Base-by-base conservation (phyloP, 2,113 vertebrate genomes). In the Catagonus wagneri region DNA sequence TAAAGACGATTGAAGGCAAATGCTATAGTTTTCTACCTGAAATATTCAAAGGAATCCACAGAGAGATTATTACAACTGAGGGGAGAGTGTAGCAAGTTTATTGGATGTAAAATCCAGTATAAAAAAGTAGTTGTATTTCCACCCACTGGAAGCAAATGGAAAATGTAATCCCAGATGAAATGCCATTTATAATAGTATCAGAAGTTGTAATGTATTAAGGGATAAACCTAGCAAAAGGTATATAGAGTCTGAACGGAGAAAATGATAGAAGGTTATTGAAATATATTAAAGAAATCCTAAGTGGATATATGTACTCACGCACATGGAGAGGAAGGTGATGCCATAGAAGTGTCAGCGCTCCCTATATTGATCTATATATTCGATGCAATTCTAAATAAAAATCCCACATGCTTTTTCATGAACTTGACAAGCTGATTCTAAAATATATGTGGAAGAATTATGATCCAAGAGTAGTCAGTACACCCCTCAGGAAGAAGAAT, bases 111-210 rank as follows among this genome's bases (percentile, higher is more conserved):
- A 29, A 80, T 87, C n/a, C 50, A 94, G 22, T 66, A 84, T 84
- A 61, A 87, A 94, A 93, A 72, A 56, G 58, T 83, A 79, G 50
- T 74, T 89, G 52, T 7, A 80, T 91, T 88, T 93, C 54, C 27
- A 66, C 1, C 36, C 39, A 93, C 27, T 61, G 19, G 19, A 93
- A 95, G n/a, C n/a, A 88, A 84, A 88, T 12, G 63, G 44, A 86
- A 94, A 68, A 84, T 91, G 54, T 84, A 89, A 78, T 85, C 3
- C 8, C 52, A 89, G 94, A 89, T 74, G 75, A 91, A 83, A 78
- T 61, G 32, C 15, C 25, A 72, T 50, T 90, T 94, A 32, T 56
- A 34, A 71, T n/a, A 76, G 25, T 87, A 86, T 52, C 10, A 83
- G 63, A 96, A 84, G 44, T 52, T 66, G 2, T 10, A 52, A 72